Evolutionary conservation across 2,888 invertebrate species (phyloP).

Genomic region (Mystacides longicornis): DNA sequence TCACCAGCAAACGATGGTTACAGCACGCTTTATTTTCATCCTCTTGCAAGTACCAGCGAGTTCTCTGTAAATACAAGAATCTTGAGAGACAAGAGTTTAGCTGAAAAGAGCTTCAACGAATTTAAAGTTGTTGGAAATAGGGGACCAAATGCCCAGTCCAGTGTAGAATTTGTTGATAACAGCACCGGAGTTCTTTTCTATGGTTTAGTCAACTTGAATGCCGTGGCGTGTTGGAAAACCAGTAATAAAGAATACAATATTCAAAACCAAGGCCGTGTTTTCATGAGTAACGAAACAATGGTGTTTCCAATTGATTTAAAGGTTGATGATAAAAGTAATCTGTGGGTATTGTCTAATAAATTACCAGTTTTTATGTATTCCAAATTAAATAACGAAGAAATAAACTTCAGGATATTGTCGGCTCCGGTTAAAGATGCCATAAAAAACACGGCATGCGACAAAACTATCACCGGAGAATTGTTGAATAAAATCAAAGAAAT

Average conservation of each 20-base stretch:
- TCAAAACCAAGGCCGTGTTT: slow-evolving; percentile 64
- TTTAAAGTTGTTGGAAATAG: slow-evolving; percentile 62
- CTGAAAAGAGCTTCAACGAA: slow-evolving; percentile 52
- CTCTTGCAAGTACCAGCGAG: slow-evolving; percentile 68
- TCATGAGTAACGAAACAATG: slow-evolving; percentile 63
- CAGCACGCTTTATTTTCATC: slow-evolving; percentile 72
- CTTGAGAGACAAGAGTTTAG: slow-evolving; percentile 52
- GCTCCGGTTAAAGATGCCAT: slow-evolving; percentile 63
- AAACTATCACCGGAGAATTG: slow-evolving; percentile 49
- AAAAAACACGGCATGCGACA: slow-evolving; percentile 62
- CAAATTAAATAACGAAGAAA: slow-evolving; percentile 51
- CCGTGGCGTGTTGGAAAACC: slow-evolving; percentile 72
- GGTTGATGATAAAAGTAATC: slow-evolving; percentile 60
- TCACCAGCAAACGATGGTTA: slow-evolving; percentile 58
- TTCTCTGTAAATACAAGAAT: slow-evolving; percentile 66
- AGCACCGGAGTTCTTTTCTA: slow-evolving; percentile 68
- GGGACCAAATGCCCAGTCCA: slow-evolving; percentile 66
- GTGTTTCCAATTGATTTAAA: slow-evolving; percentile 73
- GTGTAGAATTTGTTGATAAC: slow-evolving; percentile 63
- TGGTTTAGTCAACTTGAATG: slow-evolving; percentile 65
- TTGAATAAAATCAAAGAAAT: slow-evolving; percentile 48
- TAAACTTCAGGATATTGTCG: slow-evolving; percentile 65
- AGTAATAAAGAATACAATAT: slow-evolving; percentile 59
- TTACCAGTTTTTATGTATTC: slow-evolving; percentile 65
- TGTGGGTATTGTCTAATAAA: slow-evolving; percentile 70